A percentile compares a stretch with the other conserved stretches of the same genome.
Evolutionary conservation across 2,888 invertebrate genomes (phyloP).

Genomic region (Cantharis flavilabris): DNA sequence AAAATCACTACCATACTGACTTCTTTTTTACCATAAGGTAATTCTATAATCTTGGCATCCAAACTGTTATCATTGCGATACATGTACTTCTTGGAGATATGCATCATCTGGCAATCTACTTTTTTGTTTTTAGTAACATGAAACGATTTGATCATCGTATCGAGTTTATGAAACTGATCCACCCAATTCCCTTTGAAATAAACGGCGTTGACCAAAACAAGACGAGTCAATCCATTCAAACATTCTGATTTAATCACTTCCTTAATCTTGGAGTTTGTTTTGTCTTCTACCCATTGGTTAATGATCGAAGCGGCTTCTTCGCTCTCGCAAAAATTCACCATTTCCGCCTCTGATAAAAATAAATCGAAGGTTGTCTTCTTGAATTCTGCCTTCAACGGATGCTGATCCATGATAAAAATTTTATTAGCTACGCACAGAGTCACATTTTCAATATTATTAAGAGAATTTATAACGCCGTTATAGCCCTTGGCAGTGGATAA

Average conservation of each 20-base stretch:
- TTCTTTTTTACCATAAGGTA: conserved; percentile 71
- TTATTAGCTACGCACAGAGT: conserved; percentile 73
- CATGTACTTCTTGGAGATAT: conserved; percentile 58
- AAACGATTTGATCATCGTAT: conserved; percentile 68
- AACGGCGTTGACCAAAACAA: conserved; percentile 82
- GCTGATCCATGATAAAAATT: conserved; percentile 61
- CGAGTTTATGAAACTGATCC: conserved; percentile 63
- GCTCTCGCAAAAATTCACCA: conserved; percentile 64
- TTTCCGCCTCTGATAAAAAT: conserved; percentile 68
- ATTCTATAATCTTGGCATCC: conserved; percentile 67
- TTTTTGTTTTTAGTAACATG: conserved; percentile 59
- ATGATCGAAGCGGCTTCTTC: conserved; percentile 63
- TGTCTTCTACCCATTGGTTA: conserved; percentile 78
- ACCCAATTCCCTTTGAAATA: conserved; percentile 85
- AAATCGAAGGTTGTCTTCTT: conserved; percentile 62
- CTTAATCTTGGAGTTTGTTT: conserved; percentile 82
- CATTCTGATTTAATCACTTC: conserved; percentile 68
- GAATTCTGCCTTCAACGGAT: conserved; percentile 60
- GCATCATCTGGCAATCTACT: conserved; percentile 77
- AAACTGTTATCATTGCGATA: conserved; percentile 58
- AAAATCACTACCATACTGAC: conserved; percentile 77
- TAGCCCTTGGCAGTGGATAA: conserved; percentile 36
- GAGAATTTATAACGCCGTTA: conserved; percentile 38
- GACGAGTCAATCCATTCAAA: conserved; percentile 61
- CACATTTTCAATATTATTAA: conserved; percentile 56